A percentile compares a stretch with the other conserved stretches of the same genome.
phyloP scores from a whole-genome alignment of 1,140 invertebrate genomes.

The Mamestra configurata region DNA sequence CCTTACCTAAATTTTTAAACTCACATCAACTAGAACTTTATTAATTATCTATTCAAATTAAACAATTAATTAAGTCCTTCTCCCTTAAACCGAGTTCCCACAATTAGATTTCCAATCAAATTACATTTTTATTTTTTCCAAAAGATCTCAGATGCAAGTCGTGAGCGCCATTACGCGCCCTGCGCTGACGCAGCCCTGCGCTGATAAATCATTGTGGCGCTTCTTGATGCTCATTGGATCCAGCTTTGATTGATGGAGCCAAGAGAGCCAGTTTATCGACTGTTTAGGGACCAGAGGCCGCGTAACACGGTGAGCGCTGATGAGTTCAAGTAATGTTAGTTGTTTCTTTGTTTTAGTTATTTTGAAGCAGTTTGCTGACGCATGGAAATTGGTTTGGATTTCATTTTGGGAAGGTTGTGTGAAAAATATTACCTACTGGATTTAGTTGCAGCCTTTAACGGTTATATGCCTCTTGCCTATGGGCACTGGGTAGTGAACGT shows the following conservation, averaged over 20 bases:
- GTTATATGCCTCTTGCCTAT: too few relatives aligned
- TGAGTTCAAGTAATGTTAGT: conserved; percentile 20
- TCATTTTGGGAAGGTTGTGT: too few relatives aligned
- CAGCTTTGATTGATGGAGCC: conserved; percentile 74
- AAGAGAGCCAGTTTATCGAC: conserved; percentile 56
- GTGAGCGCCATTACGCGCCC: conserved; percentile 63
- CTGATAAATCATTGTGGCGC: conserved; percentile 83
- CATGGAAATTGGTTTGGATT: too few relatives aligned
- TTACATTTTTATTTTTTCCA: conserved; percentile 47
- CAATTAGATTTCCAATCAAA: conserved; percentile 45
- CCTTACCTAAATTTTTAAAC: too few relatives aligned
- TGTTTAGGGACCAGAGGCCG: conserved; percentile 54
- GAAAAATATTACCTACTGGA: too few relatives aligned
- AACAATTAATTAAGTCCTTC: conserved; percentile 4
- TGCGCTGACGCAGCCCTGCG: conserved; percentile 49
- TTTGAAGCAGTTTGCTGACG: too few relatives aligned
- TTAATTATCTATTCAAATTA: not conserved
- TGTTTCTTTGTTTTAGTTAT: not conserved
- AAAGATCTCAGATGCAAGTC: conserved; percentile 52
- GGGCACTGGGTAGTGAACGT: too few relatives aligned
- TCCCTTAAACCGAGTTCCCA: conserved; percentile 23
- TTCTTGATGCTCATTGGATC: conserved; percentile 78
- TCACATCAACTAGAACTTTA: too few relatives aligned
- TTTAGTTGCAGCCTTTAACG: too few relatives aligned
- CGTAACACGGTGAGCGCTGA: conserved; percentile 60